phyloP scores from a whole-genome alignment of 2,113 vertebrate species.

The Prinia subflava region DNA sequence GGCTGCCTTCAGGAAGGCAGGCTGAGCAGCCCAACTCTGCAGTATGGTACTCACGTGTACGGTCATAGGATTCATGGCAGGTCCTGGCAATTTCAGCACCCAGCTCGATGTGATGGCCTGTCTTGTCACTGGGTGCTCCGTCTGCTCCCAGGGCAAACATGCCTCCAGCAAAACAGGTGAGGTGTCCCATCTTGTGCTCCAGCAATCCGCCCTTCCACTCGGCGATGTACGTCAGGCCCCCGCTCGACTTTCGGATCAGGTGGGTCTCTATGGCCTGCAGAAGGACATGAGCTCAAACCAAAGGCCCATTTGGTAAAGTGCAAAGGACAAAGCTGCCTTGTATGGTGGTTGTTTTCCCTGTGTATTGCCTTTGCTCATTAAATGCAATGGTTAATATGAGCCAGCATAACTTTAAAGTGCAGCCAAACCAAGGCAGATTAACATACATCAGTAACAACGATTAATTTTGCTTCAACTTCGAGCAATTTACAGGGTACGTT shows the following conservation, averaged over 20 bases:
- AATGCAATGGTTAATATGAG: neutral
- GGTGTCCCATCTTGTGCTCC: slow-evolving; percentile 98
- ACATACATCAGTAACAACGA: neutral
- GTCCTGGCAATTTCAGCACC: slow-evolving; percentile 95
- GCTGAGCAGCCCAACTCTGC: neutral
- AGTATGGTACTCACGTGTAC: slow-evolving; percentile 78
- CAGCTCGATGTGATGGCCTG: slow-evolving; percentile 90
- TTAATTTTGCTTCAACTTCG: neutral
- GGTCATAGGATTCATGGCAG: slow-evolving; percentile 93
- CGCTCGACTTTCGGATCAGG: slow-evolving; percentile 89
- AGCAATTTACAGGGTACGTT: neutral
- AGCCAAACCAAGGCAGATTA: neutral
- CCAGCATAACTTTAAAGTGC: neutral
- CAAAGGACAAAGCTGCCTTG: neutral
- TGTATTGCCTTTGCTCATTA: neutral
- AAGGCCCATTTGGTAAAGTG: neutral
- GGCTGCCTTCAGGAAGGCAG: neutral
- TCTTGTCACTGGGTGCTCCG: slow-evolving; percentile 83
- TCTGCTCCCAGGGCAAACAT: slow-evolving; percentile 97
- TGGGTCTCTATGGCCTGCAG: slow-evolving; percentile 91
- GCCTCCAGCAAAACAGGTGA: slow-evolving; percentile 96
- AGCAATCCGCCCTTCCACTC: slow-evolving; percentile 98
- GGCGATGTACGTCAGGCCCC: slow-evolving; percentile 92
- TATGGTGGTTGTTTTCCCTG: neutral
- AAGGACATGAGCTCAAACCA: neutral